Conservation (phyloP, 2,888 invertebrate species). For the Salticus scenicus region DNA sequence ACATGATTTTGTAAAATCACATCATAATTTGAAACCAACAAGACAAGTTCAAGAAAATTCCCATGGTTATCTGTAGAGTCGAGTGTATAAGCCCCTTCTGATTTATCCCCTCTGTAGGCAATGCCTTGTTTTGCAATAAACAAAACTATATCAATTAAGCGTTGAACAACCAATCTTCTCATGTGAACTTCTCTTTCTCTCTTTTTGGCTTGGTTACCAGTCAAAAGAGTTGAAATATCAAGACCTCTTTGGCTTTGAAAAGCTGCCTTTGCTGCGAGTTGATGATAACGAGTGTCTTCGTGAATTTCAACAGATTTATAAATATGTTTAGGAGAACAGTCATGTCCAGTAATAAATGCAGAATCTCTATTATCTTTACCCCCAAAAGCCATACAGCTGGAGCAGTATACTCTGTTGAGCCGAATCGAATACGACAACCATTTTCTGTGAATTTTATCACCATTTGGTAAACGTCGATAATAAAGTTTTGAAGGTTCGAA, state of each 20-base stretch:
- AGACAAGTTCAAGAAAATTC: neutral
- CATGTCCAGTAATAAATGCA: too few species aligned
- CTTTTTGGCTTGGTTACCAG: neutral
- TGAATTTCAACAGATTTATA: too few species aligned
- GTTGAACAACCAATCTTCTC: neutral
- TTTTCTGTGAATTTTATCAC: too few species aligned
- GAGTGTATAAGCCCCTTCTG: neutral
- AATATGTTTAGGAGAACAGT: too few species aligned
- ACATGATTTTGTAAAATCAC: neutral
- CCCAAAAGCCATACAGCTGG: too few species aligned
- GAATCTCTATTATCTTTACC: too few species aligned
- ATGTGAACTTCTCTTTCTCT: neutral
- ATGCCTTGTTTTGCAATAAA: conserved; percentile 7
- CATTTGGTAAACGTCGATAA: too few species aligned
- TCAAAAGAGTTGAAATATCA: neutral
- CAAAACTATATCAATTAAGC: conserved; percentile 2
- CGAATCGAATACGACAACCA: too few species aligned
- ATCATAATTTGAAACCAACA: conserved; percentile 9
- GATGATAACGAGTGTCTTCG: too few species aligned
- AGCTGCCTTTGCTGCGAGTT: conserved; percentile 8
- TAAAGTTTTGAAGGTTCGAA: too few species aligned
- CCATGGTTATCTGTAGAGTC: conserved; percentile 2
- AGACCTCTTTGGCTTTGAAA: neutral
- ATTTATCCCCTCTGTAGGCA: conserved; percentile 7
- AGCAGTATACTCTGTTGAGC: too few species aligned